Conservation (phyloP, 2,797 vertebrate genomes). For the Gastrophryne carolinensis region DNA sequence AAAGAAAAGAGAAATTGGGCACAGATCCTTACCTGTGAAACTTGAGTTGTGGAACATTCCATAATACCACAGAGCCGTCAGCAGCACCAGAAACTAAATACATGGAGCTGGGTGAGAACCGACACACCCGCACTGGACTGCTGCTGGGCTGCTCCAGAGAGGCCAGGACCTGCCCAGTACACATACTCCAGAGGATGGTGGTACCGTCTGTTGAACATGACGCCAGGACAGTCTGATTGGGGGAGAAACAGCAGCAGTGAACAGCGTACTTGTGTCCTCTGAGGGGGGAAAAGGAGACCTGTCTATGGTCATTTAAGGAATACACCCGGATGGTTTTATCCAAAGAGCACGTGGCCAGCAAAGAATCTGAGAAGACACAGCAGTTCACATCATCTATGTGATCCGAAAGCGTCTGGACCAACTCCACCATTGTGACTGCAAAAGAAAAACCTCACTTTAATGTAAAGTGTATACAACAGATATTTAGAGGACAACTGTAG, state of each 20-base stretch:
- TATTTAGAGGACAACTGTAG: no score
- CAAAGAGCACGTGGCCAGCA: slow-evolving; percentile 87
- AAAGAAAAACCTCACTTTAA: not conserved
- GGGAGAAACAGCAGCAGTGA: slow-evolving; percentile 92
- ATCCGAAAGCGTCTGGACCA: slow-evolving; percentile 80
- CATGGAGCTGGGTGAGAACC: slow-evolving; percentile 73
- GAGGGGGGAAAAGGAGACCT: slow-evolving; percentile 85
- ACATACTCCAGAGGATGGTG: slow-evolving; percentile 76
- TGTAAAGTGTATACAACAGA: no score
- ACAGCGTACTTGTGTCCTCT: slow-evolving; percentile 84
- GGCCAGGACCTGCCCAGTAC: slow-evolving; percentile 71
- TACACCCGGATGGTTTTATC: slow-evolving; percentile 90
- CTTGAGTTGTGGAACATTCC: slow-evolving; percentile 76
- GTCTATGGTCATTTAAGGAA: slow-evolving; percentile 70
- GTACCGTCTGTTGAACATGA: slow-evolving; percentile 93
- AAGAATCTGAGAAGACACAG: slow-evolving; percentile 80
- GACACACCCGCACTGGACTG: slow-evolving; percentile 84
- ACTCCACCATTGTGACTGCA: slow-evolving; percentile 76
- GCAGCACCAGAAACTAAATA: slow-evolving; percentile 80
- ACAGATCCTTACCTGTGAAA: slow-evolving; percentile 76
- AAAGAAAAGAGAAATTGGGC: no score
- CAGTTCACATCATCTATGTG: slow-evolving; percentile 88
- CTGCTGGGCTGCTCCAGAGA: slow-evolving; percentile 80
- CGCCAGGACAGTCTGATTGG: slow-evolving; percentile 80
- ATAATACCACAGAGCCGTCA: slow-evolving; percentile 83